A percentile compares a stretch with the other conserved stretches of the same genome.
Evolutionary conservation across 2,113 vertebrate species (phyloP).

Genomic region (Etheostoma spectabile): DNA sequence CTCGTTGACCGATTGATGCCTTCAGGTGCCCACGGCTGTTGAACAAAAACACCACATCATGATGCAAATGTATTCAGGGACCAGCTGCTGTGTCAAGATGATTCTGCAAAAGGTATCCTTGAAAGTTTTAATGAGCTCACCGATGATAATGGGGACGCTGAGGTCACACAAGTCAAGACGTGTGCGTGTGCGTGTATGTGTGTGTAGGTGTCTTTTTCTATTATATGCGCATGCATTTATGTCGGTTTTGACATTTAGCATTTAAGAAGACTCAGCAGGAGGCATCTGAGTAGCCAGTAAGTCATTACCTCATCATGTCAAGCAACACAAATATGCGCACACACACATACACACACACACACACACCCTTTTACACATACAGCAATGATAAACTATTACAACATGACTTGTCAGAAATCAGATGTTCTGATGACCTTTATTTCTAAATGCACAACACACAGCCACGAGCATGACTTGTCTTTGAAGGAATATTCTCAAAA

Average conservation of each 20-base stretch:
- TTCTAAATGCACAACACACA: neutral
- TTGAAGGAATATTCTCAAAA: neutral
- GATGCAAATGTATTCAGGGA: slow-evolving; percentile 79
- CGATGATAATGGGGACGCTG: slow-evolving; percentile 47
- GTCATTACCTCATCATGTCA: slow-evolving; percentile 37
- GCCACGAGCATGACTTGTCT: neutral
- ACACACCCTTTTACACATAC: neutral
- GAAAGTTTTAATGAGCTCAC: slow-evolving; percentile 76
- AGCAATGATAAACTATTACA: neutral
- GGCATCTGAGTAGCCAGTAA: slow-evolving; percentile 20
- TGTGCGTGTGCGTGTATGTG: neutral
- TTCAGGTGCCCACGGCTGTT: slow-evolving; percentile 55
- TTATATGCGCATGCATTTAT: slow-evolving; percentile 6
- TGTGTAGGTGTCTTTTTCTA: neutral
- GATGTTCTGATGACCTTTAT: neutral
- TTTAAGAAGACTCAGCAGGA: slow-evolving; percentile 9
- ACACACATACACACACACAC: neutral
- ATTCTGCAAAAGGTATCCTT: slow-evolving; percentile 71
- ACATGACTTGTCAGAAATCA: neutral
- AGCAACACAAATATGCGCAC: slow-evolving; percentile 9
- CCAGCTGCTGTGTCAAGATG: slow-evolving; percentile 76
- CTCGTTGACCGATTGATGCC: slow-evolving; percentile 37
- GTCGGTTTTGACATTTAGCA: slow-evolving; percentile 38
- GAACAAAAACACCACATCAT: slow-evolving; percentile 32
- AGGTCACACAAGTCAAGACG: slow-evolving; percentile 53